A percentile compares a stretch with the other conserved stretches of the same genome.
These are phyloP conservation scores for Chiroxiphia lanceolata DNA, from an alignment of 2,797 vertebrate species.

Conservation along the genomic window DNA sequence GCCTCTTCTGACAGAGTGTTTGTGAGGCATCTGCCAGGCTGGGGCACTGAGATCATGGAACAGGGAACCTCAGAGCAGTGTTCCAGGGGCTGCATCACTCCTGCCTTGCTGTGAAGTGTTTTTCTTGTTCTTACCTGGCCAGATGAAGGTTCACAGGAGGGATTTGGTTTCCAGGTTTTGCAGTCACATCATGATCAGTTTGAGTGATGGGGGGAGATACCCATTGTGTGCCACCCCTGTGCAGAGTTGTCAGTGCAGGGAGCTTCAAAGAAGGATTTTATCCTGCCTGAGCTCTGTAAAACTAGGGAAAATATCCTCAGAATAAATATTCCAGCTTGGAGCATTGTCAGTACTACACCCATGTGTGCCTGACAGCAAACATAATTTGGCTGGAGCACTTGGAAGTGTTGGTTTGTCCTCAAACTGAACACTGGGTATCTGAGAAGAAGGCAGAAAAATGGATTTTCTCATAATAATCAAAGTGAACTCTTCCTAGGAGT, in stretches of 20 bases:
- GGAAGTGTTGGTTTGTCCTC: not conserved
- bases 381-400: not conserved
- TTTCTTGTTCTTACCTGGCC: not conserved
- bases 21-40: not conserved
- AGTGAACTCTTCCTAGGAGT: not conserved
- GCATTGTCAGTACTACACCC: not conserved
- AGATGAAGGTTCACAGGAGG: not conserved
- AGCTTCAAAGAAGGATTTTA: not conserved
- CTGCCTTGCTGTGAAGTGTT: not conserved
- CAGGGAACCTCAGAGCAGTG: not conserved
- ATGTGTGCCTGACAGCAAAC: not conserved
- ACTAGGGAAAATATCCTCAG: not conserved
- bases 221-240: not conserved
- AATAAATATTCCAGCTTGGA: accelerated
- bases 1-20: not conserved
- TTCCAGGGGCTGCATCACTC: not conserved
- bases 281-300: not conserved
- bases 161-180: not conserved
- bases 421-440: not conserved
- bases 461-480: not conserved
- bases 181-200: accelerated
- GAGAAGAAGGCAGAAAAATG: not conserved
- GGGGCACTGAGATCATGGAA: not conserved
- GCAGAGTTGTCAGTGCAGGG: not conserved
- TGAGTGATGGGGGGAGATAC: not conserved